phyloP scores from a whole-genome alignment of 2,113 vertebrate genomes.

The Gadus macrocephalus region DNA sequence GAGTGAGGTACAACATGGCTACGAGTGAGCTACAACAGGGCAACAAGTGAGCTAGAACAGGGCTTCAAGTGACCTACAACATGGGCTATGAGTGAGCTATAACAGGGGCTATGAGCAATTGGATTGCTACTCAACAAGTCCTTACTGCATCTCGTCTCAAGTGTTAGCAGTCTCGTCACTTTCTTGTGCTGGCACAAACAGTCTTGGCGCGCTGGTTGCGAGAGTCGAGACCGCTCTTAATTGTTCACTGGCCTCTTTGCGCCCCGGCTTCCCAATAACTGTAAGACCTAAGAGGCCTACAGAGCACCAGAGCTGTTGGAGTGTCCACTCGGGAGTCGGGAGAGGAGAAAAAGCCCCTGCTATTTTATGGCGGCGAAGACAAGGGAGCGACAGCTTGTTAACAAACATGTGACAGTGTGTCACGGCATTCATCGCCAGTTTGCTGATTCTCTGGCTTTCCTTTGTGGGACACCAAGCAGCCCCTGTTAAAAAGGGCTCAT shows the following conservation, averaged over 20 bases:
- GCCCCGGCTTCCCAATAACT: conserved; percentile 28
- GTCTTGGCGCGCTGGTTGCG: conserved; percentile 24
- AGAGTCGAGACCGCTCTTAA: conserved; percentile 20
- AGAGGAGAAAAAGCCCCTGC: conserved; percentile 35
- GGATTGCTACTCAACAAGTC: conserved; percentile 16
- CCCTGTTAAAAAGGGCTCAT: conserved; percentile 67
- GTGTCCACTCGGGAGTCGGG: conserved; percentile 37
- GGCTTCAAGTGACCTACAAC: too few relatives aligned
- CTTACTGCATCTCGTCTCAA: conserved; percentile 2
- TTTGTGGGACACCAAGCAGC: conserved; percentile 55
- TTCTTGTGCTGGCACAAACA: conserved; percentile 30
- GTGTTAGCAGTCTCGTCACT: conserved; percentile 26
- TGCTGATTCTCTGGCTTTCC: conserved; percentile 28
- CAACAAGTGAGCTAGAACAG: too few relatives aligned
- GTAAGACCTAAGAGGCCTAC: conserved; percentile 36
- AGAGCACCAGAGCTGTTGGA: conserved; percentile 34
- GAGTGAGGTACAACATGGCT: conserved; percentile 2
- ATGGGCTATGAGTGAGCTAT: neutral
- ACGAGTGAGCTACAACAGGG: neutral
- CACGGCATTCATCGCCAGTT: conserved; percentile 50
- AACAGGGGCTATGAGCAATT: conserved; percentile 1
- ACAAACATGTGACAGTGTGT: conserved; percentile 61
- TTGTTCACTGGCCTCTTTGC: conserved; percentile 30
- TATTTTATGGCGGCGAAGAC: conserved; percentile 54
- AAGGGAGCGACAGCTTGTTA: conserved; percentile 58